Evolutionary conservation across 2,888 invertebrate species (phyloP).

Genomic region (Rosalia funebris): DNA sequence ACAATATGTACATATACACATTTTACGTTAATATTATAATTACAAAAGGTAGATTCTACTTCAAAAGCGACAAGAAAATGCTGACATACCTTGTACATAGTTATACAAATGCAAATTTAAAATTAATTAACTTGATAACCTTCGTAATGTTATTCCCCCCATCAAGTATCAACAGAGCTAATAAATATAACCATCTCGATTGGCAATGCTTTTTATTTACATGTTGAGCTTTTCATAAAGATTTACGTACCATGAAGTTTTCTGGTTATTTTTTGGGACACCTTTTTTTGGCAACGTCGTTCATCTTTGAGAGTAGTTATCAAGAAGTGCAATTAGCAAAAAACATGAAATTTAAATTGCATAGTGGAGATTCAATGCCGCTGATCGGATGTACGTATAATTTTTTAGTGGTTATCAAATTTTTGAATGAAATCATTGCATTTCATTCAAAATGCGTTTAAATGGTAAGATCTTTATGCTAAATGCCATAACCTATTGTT

Average conservation of each 20-base stretch:
- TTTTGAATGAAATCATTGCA: no score
- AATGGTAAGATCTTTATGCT: slow-evolving; percentile 3
- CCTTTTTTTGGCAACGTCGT: slow-evolving; percentile 12
- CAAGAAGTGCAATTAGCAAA: slow-evolving; percentile 62
- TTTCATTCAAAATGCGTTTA: background rate
- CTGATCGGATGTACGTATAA: slow-evolving; percentile 68
- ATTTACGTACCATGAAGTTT: no score
- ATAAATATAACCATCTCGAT: slow-evolving; percentile 9
- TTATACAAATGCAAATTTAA: no score
- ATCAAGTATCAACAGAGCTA: background rate
- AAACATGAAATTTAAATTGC: slow-evolving; percentile 56
- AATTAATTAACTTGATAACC: slow-evolving; percentile 75
- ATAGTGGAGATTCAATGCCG: slow-evolving; percentile 67
- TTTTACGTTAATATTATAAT: no score
- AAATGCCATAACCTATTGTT: slow-evolving; percentile 24
- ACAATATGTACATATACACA: no score
- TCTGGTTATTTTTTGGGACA: background rate
- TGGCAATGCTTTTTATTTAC: background rate
- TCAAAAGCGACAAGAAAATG: no score
- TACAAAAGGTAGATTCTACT: no score
- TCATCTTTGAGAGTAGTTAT: slow-evolving; percentile 45
- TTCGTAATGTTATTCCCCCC: slow-evolving; percentile 70
- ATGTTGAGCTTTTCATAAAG: no score
- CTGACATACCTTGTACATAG: no score
- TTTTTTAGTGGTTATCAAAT: background rate